phyloP scores from a whole-genome alignment of 2,797 vertebrate genomes.

The Acomys russatus region DNA sequence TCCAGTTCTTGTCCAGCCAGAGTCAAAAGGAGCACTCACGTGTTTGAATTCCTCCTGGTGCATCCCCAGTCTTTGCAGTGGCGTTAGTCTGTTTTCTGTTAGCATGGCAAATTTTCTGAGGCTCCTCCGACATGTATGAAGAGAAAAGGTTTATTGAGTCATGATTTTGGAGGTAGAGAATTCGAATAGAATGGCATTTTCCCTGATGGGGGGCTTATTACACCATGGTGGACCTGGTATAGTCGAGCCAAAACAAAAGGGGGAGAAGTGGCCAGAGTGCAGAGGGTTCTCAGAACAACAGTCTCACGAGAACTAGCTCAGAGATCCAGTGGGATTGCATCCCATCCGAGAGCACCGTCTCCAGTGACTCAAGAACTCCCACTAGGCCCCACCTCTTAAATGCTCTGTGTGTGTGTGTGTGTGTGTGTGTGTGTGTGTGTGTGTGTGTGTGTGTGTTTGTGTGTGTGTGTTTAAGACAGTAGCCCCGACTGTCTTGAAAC shows the following conservation, averaged over 20 bases:
- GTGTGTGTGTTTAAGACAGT: background rate
- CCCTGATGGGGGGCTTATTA: background rate
- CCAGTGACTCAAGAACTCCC: background rate
- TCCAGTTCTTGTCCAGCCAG: background rate
- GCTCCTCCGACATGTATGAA: background rate
- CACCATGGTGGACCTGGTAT: background rate
- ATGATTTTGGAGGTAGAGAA: background rate
- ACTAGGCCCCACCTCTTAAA: background rate
- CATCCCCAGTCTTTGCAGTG: background rate
- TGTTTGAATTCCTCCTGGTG: background rate
- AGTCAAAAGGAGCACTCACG: background rate
- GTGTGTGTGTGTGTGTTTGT: too few species aligned
- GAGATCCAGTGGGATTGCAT: background rate
- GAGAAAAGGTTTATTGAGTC: background rate
- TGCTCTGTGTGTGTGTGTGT: too few species aligned
- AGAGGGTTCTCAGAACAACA: background rate
- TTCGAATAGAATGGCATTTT: background rate
- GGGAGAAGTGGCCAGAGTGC: background rate
- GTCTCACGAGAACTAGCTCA: background rate
- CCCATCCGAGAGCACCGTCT: too few species aligned
- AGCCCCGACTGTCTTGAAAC: background rate
- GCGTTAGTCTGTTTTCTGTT: background rate
- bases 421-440: too few species aligned
- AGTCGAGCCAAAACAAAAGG: background rate
- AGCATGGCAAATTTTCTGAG: background rate